phyloP scores from a whole-genome alignment of 2,113 vertebrate species.

The Erinaceus europaeus region DNA sequence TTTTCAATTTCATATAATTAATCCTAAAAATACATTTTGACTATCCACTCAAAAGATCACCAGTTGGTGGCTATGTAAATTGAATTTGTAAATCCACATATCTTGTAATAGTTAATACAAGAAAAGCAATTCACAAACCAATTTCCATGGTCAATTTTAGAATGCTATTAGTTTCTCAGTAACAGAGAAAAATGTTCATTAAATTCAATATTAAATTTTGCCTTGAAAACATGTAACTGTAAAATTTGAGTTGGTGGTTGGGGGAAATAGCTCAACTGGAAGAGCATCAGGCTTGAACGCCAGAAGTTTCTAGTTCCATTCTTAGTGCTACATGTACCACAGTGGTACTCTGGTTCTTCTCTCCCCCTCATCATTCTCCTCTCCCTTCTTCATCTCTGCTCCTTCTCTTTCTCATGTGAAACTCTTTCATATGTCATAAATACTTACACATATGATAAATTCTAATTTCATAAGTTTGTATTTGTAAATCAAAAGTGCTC shows the following conservation, averaged over 20 bases:
- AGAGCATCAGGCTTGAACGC: too few species aligned
- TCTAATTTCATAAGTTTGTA: slow-evolving; percentile 1
- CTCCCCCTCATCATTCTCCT: too few species aligned
- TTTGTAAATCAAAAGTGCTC: slow-evolving; percentile 14
- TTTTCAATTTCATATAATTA: slow-evolving; percentile 19
- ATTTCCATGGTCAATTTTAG: slow-evolving; percentile 31
- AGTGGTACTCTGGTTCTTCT: too few species aligned
- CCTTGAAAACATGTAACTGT: slow-evolving; percentile 5
- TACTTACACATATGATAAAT: slow-evolving; percentile 6
- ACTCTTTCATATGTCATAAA: too few species aligned
- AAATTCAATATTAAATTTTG: slow-evolving; percentile 29
- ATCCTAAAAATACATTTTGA: slow-evolving; percentile 45
- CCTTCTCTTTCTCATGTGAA: too few species aligned
- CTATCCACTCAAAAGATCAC: slow-evolving; percentile 17
- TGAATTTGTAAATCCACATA: background rate
- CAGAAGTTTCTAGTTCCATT: too few species aligned
- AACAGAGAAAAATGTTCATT: slow-evolving; percentile 36
- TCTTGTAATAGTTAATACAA: slow-evolving; percentile 23
- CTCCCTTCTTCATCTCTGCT: too few species aligned
- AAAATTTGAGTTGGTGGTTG: too few species aligned
- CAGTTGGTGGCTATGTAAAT: background rate
- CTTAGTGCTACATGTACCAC: too few species aligned
- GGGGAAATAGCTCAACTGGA: too few species aligned
- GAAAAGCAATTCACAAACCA: slow-evolving; percentile 33
- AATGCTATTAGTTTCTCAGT: background rate